Base-by-base conservation (phyloP, 2,797 vertebrate genomes). In the Acanthis flammea region DNA sequence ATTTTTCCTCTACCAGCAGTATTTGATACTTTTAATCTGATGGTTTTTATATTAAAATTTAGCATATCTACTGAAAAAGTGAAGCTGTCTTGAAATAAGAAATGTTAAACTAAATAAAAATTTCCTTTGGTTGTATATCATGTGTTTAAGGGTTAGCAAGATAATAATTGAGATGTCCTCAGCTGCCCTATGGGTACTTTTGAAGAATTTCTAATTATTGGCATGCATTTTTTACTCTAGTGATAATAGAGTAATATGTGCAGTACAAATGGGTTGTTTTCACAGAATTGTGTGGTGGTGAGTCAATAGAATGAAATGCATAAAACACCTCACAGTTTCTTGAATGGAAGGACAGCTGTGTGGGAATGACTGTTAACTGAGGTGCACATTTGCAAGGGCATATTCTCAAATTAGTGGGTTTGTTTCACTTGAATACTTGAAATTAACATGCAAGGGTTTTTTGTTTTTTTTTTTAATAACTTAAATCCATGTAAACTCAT, bases 11-110 rank as follows among this genome's bases (percentile, higher is more conserved):
- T 66, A 54, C 47, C 16, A 42, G 17, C 2, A 58, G 17, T 41
- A 82, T 41, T 86, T 84, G 37, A 76, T 93, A 58, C 68, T 89
- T 94, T 31, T 92, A 83, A 93, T 93, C 75, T 89, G 78, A 86
- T 96, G 53, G 33, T 24, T 35, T 94, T 88, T 81, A 33, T 83
- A 62, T 54, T 87, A 79, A 76, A 76, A 91, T 93, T 70, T 78
- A 78, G 35, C 15, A 24, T 96, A 90, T 65, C 55, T 58, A 48
- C 17, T 91, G 39, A 72, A 72, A 65, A 89, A 65, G 12, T 3
- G 89, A 83, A 74, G 27, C 54, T 84, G 10, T 73, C 39, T 95
- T 92, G 58, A 86, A 79, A 72, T 84, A 74, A 53, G 57, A 57
- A 75, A 76, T 54, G 22, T 79, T 88, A 81, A 82, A 76, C 6